phyloP scores from a whole-genome alignment of 2,797 vertebrate genomes.

The Streptopelia turtur region DNA sequence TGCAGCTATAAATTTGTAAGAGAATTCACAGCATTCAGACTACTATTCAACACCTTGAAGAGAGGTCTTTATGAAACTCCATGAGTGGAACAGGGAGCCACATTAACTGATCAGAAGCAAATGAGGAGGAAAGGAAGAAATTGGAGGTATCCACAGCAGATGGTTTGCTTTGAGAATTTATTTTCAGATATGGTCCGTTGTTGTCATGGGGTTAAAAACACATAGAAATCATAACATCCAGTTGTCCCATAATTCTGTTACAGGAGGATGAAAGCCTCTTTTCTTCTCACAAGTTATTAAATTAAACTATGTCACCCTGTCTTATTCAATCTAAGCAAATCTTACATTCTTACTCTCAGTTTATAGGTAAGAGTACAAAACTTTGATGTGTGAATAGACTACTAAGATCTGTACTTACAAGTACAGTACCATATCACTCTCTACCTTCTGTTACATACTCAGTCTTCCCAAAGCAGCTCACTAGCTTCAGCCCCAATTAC shows the following conservation, averaged over 20 bases:
- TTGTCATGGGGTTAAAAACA: neutral
- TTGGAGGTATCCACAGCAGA: neutral
- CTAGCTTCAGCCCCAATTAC: accelerated
- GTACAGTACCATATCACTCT: neutral
- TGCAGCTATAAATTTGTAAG: neutral
- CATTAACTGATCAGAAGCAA: neutral
- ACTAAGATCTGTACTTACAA: neutral
- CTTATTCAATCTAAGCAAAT: neutral
- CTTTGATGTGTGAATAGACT: neutral
- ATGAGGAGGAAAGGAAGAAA: neutral
- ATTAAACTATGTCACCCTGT: neutral
- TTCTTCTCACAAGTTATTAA: neutral
- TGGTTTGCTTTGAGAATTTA: neutral
- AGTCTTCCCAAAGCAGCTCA: neutral
- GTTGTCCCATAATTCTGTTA: neutral
- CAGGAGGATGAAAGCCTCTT: neutral
- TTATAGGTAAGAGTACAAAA: neutral
- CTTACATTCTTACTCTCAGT: neutral
- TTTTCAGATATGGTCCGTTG: neutral
- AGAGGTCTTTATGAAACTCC: neutral
- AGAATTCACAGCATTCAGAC: neutral
- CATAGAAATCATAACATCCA: neutral
- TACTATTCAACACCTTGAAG: neutral
- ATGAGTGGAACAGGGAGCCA: neutral
- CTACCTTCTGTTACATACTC: neutral